Evolutionary conservation across 2,113 vertebrate genomes (phyloP), one percentile per base, ranked within the genome.

Genomic region (Mobula hypostoma): DNA sequence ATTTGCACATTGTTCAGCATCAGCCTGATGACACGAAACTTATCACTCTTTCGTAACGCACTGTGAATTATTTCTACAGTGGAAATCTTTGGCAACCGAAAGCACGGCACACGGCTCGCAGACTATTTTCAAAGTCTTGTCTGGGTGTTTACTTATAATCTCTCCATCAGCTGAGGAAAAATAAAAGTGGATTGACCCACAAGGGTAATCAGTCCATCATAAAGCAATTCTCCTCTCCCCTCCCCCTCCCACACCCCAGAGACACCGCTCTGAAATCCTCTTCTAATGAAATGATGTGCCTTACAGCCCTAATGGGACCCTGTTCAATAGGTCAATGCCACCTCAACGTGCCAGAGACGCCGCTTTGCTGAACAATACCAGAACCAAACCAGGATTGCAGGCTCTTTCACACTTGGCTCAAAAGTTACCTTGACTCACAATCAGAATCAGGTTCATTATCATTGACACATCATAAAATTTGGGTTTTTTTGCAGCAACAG

Each of bases 271-370:
- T 5, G 68, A 93, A 74, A 93, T 93, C 32, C 68, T 48, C 7
- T 36, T 40, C 74, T 48, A 74, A 93, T 72, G 70, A 93, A 74
- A 40, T 74, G 68, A 48, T 48, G 17, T 74, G 36, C 9, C n/a
- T 74, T 93, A 74, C 91, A 93, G 91, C 91, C 70, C 63, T 24
- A 74, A 56, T 36, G 40, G 91, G 91, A 91, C 7, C 19, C 66
- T 91, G 88, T 68, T 70, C 24, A 36, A 70, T 17, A 70, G 91
- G 70, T 70, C 19, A 9, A 74, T 74, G 70, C 91, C 68, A 70
- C 36, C 40, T 70, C 40, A 74, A 74, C 91, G 56, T 70, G 68
- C 36, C 91, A 40, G 91, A 93, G 91, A 74, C 11, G 36, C 21
- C 74, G 32, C 91, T 27, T 72, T 40, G 74, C 56, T 48, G 1